Evolutionary conservation across 2,888 invertebrate genomes (phyloP), one percentile per base, ranked within the genome.

Genomic region (Drosophila siamana): DNA sequence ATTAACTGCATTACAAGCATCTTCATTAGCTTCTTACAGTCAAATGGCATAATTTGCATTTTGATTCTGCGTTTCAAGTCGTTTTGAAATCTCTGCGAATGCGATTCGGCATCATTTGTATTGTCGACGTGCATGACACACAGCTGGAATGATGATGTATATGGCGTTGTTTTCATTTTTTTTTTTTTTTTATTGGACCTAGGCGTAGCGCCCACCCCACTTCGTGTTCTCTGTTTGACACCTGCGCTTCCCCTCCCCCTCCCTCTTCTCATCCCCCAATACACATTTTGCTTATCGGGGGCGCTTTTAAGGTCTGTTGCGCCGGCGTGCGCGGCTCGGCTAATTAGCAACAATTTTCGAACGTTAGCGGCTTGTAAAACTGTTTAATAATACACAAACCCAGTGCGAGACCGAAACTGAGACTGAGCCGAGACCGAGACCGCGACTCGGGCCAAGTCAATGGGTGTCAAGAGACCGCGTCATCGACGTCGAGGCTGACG

Each of bases 311-410:
- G 88, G 83, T 83, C 83, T 82, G 79, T 6, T 83, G 88, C 83
- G 83, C 83, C 83, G 86, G 80, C 86, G 88, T 83, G 84, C 88
- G 78, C 76, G 62, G 71, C 74, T 74, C 76, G 69, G 59, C 85
- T 88, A 85, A 85, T 85, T 85, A 85, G 89, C 85, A 84, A 65
- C 84, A 83, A 84, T 88, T 85, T 85, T 74, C 73, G 83, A 83
- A 44, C 80, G 81, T 85, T 85, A 85, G 88, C 89, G 84, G 85
- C 89, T 85, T 88, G 85, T 85, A 85, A 85, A 85, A 80, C 74
- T 69, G 80, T 88, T 78, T 84, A 88, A 78, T 80, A 75, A 74
- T 56, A 64, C 38, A 33, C 13, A 50, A 40, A 64, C 56, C 38
- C 61, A 44, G 16, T 55, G 33, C 33, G 16, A 26, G 30, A 41